phyloP scores from a whole-genome alignment of 2,113 vertebrate genomes.

The Rhombomys opimus region DNA sequence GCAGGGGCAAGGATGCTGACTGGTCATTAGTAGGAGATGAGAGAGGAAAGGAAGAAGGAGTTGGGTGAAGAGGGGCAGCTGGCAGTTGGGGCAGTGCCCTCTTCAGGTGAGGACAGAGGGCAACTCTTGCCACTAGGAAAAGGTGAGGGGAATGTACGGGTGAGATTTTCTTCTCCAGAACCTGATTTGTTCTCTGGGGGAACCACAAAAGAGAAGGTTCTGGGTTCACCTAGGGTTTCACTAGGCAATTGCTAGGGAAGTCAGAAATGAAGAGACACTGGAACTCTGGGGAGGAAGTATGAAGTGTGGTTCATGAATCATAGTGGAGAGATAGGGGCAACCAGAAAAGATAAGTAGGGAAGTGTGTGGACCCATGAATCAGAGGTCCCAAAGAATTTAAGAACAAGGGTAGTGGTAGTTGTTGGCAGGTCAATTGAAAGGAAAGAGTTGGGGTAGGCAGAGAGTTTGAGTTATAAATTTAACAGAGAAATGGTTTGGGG shows the following conservation, averaged over 20 bases:
- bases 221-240: background rate
- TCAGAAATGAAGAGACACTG: background rate
- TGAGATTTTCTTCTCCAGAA: background rate
- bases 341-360: rapidly evolving
- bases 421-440: background rate
- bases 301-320: background rate
- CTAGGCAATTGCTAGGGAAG: background rate
- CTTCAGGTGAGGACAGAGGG: background rate
- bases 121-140: rapidly evolving
- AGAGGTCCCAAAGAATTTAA: background rate
- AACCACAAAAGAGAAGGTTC: background rate
- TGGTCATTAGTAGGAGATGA: background rate
- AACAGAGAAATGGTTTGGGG: background rate
- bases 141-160: background rate
- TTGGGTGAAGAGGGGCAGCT: background rate
- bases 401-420: background rate
- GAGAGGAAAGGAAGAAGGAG: background rate
- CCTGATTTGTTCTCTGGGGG: background rate
- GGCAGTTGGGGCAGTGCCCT: too few species aligned
- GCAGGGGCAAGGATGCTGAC: background rate
- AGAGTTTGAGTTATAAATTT: background rate
- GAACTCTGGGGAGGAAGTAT: background rate
- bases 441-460: background rate
- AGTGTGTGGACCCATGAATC: rapidly evolving
- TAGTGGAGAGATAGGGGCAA: background rate